Percentiles rank a stretch among this genome's conserved stretches.
Evolutionary conservation across 1,140 invertebrate species (phyloP).

Genomic region (Drosophila varians): DNA sequence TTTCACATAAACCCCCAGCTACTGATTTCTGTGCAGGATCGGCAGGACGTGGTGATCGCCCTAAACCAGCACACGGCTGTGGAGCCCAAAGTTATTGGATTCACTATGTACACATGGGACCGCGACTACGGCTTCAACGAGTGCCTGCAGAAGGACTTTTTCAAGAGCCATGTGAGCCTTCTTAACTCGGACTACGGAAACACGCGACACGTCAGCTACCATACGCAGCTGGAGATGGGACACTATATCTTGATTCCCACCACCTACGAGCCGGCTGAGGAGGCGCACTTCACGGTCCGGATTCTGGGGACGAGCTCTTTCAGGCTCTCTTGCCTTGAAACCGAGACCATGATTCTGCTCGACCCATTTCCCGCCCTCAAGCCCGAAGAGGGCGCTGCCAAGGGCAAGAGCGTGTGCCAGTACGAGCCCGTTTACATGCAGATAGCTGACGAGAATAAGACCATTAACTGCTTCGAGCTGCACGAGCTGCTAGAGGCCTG

Average conservation of each 20-base stretch:
- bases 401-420: conserved; percentile 85
- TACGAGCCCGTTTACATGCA: conserved; percentile 96
- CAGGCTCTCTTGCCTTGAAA: conserved; percentile 85
- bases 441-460: conserved; percentile 93
- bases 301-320: conserved; percentile 71
- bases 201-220: conserved; percentile 92
- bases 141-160: conserved; percentile 90
- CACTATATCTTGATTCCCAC: conserved; percentile 94
- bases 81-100: conserved; percentile 97
- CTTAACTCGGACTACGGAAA: conserved; percentile 97
- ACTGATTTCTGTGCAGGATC: conserved; percentile 91
- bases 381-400: conserved; percentile 73
- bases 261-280: conserved; percentile 95
- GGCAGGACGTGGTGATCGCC: conserved; percentile 93
- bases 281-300: conserved; percentile 86
- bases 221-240: conserved; percentile 92
- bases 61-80: conserved; percentile 95
- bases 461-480: conserved; percentile 95
- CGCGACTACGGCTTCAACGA: conserved; percentile 84
- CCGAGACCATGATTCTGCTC: conserved; percentile 92
- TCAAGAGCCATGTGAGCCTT: conserved; percentile 94
- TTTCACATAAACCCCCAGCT: conserved; percentile 97
- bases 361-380: conserved; percentile 90
- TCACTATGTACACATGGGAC: conserved; percentile 91
- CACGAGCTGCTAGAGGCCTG: conserved; percentile 96